Conservation (phyloP, 2,113 vertebrate species). For the Tricholaema leucomelas region DNA sequence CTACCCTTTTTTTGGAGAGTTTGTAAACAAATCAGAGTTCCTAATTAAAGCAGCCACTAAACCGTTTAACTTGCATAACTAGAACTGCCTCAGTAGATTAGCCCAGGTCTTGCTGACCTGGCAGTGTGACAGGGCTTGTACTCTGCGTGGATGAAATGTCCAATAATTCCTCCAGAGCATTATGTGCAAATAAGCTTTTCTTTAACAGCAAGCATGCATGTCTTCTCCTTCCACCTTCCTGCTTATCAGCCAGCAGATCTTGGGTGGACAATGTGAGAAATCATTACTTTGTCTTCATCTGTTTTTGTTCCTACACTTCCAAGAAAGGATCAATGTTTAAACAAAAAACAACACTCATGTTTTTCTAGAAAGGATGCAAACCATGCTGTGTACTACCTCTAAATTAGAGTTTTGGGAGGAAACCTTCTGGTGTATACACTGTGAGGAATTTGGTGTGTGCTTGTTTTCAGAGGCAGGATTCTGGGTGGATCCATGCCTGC, state of each 20-base stretch:
- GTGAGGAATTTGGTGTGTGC: neutral
- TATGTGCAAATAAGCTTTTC: conserved; percentile 61
- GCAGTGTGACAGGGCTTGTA: conserved; percentile 46
- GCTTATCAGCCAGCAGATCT: conserved; percentile 52
- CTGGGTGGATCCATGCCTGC: neutral
- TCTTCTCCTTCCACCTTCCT: conserved; percentile 62
- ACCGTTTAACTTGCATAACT: conserved; percentile 63
- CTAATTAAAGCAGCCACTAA: conserved; percentile 61
- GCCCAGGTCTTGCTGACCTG: conserved; percentile 65
- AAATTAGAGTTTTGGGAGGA: neutral
- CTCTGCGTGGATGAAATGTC: conserved; percentile 55
- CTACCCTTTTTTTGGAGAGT: conserved; percentile 12
- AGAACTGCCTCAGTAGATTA: conserved; percentile 35
- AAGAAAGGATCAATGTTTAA: neutral
- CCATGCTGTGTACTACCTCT: neutral
- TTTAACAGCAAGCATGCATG: conserved; percentile 64
- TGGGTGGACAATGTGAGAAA: conserved; percentile 27
- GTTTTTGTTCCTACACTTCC: neutral
- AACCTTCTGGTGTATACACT: neutral
- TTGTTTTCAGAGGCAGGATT: neutral
- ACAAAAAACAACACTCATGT: neutral
- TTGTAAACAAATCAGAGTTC: conserved; percentile 39
- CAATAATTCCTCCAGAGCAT: conserved; percentile 52
- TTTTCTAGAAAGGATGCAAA: neutral
- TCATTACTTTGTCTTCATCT: conserved; percentile 33